Evolutionary conservation across 2,888 invertebrate species (phyloP), one percentile per base, ranked within the genome.

Genomic region (Volucella zonaria): DNA sequence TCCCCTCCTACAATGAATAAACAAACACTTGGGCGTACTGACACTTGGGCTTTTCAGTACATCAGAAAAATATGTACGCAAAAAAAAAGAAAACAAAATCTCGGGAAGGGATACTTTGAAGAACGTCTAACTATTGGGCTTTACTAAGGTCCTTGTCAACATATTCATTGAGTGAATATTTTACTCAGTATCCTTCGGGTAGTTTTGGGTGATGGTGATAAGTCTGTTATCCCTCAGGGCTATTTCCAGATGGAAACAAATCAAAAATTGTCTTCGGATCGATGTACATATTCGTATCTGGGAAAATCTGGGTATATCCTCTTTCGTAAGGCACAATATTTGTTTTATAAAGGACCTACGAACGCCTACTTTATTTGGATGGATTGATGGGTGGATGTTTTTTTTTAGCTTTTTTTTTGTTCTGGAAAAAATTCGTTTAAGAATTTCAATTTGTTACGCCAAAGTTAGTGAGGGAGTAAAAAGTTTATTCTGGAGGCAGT

Each of bases 381-480:
- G 54, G 79, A 80, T 74, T 61, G 74, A 80, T 80, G 73, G 67
- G 10, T 31, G 31, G 47, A 61, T 11, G 15, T 18, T 62, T 62
- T 54, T 10, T 14, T 31, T 23, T 0, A 23, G 2, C 2, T 23
- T 31, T 31, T 31, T 31, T 31, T 31, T 31, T 31, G 4, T n/a
- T 58, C 8, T 9, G 4, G 3, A 59, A 52, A 67, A 76, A 45
- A 76, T 68, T 15, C 23, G 15, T 40, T 18, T 12, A 58, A 47
- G 61, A 74, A 61, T 73, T 79, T 79, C 79, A 73, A 79, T 79
- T 79, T 79, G 59, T 67, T 61, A 54, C 47, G 47, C 52, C 12
- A 73, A 45, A 45, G 43, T 52, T 2, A 40, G 56, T 54, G 10
- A 40, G 61, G 54, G 49, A 61, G 51, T 61, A 45, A 18, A 23